Base-by-base conservation (phyloP, 2,113 vertebrate genomes). In the Hydrochoerus hydrochaeris region DNA sequence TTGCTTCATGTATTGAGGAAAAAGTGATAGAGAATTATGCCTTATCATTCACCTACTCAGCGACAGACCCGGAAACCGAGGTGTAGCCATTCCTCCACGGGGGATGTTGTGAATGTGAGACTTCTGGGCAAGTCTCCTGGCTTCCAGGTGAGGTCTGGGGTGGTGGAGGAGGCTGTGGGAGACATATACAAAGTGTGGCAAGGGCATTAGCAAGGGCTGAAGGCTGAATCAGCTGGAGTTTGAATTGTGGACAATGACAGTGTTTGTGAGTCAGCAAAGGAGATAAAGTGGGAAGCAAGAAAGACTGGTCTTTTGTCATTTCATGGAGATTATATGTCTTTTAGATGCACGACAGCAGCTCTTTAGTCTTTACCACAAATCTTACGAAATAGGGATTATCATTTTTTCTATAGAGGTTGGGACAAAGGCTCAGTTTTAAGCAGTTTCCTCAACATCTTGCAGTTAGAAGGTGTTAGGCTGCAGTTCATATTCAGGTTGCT, bases 341-440 rank as follows among this genome's bases (percentile, higher is more conserved):
- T 85, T 41, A 80, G 77, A 62, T 67, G 71, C 6, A 63, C 86
- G 41, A 14, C 0, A 67, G 14, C 12, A 35, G 24, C 17, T 52
- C 54, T 41, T 78, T 75, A n/a, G 32, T 77, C 81, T 96, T 95
- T 44, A 81, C 13, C 60, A 82, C 10, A 88, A 30, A 5, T 73
- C 78, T 65, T 91, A 30, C 1, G 12, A 94, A 71, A 32, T 2
- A 69, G 30, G 4, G 24, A 57, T 87, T 65, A 13, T 67, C 41
- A 2, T 93, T 80, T 35, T 22, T 87, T 89, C 90, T 69, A 63
- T 28, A 57, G 52, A 81, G 20, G 58, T 95, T 60, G 82, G 69
- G 67, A 90, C 22, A 87, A 41, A 87, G 32, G 69, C 52, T 71
- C 41, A 24, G 17, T 80, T 95, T 96, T 91, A 85, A 93, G 54